These are phyloP conservation scores for Bombus sibiricus DNA, from an alignment of 1,140 invertebrate genomes.

Conservation along the genomic window DNA sequence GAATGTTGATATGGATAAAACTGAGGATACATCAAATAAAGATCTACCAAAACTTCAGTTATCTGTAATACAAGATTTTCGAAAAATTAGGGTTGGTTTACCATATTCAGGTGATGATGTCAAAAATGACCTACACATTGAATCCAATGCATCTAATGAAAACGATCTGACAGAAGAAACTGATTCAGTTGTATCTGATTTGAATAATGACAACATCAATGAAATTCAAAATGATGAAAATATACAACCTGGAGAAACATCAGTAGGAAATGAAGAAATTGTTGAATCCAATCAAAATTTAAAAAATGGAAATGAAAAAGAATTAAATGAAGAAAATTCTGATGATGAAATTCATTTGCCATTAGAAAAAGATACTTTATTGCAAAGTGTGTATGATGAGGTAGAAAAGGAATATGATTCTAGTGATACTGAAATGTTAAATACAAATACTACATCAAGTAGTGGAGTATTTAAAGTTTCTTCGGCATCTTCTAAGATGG, in stretches of 20 bases:
- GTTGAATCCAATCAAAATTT: slow-evolving; percentile 30
- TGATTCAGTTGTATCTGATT: not conserved
- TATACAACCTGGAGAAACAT: not conserved
- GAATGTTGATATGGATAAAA: slow-evolving; percentile 28
- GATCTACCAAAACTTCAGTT: slow-evolving; percentile 70
- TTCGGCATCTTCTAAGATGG: slow-evolving; percentile 68
- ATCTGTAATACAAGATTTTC: slow-evolving; percentile 89
- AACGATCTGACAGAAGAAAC: not conserved
- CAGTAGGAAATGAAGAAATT: slow-evolving; percentile 55
- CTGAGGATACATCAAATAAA: slow-evolving; percentile 66
- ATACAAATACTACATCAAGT: slow-evolving; percentile 80
- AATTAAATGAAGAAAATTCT: slow-evolving; percentile 50
- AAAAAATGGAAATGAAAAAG: slow-evolving; percentile 63
- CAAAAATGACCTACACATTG: slow-evolving; percentile 77
- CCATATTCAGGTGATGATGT: slow-evolving; percentile 87
- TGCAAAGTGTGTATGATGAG: slow-evolving; percentile 77
- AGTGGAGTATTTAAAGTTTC: slow-evolving; percentile 86
- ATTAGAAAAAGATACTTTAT: slow-evolving; percentile 75
- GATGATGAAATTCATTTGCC: slow-evolving; percentile 65
- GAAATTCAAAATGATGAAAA: slow-evolving; percentile 40
- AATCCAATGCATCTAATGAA: not conserved
- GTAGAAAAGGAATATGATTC: slow-evolving; percentile 76
- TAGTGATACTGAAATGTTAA: slow-evolving; percentile 79
- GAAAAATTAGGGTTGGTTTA: slow-evolving; percentile 90
- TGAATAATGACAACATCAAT: slow-evolving; percentile 18